These are phyloP conservation scores for Conus betulinus DNA, from an alignment of 1,140 invertebrate species.

Conservation along the genomic window DNA sequence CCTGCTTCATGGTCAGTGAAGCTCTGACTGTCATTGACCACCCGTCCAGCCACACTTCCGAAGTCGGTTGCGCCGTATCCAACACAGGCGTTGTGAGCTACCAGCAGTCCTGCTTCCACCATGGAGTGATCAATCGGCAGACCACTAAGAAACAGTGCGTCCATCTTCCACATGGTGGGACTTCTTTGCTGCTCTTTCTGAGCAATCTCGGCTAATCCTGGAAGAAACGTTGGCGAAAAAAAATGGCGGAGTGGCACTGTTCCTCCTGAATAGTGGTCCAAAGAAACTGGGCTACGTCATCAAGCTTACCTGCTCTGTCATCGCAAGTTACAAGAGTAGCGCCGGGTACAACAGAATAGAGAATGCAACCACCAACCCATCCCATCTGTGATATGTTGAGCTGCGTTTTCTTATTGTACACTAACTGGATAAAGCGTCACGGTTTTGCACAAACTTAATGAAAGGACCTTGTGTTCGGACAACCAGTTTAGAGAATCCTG, in stretches of 20 bases:
- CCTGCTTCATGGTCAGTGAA: constrained; percentile 17
- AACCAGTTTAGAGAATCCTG: constrained; percentile 30
- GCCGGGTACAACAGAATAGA: background rate
- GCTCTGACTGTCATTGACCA: background rate
- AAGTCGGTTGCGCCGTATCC: background rate
- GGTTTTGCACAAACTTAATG: background rate
- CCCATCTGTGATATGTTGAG: background rate
- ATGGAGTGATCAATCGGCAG: background rate
- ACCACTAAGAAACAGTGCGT: background rate
- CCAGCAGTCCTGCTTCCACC: background rate
- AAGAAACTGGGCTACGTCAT: background rate
- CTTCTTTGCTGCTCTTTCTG: background rate
- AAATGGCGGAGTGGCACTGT: background rate
- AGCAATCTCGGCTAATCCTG: background rate
- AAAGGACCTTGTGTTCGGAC: background rate
- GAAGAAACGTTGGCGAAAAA: background rate
- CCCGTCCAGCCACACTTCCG: background rate
- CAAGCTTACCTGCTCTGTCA: background rate
- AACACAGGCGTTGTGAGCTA: background rate
- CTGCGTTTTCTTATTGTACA: no score
- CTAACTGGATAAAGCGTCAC: background rate
- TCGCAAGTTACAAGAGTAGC: background rate
- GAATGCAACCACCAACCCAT: background rate
- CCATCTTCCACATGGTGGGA: background rate
- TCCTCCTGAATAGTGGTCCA: background rate